Percentiles rank a stretch among this genome's conserved stretches.
Evolutionary conservation across 2,113 vertebrate species (phyloP).

Genomic region (Cebidichthys violaceus): DNA sequence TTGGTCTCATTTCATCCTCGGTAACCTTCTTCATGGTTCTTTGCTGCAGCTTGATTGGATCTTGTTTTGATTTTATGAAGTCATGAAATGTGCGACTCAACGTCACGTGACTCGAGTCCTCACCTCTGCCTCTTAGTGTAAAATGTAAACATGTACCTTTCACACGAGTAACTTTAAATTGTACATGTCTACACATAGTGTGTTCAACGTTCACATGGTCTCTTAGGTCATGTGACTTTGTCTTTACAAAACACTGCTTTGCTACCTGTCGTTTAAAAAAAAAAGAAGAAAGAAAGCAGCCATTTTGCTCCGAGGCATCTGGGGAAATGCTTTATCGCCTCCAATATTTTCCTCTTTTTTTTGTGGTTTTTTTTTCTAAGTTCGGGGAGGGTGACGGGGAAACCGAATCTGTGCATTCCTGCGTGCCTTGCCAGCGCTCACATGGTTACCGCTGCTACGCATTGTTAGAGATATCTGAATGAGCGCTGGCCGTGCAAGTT

Average conservation of each 20-base stretch:
- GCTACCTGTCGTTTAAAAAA: conserved; percentile 1
- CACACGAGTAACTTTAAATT: neutral
- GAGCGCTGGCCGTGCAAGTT: conserved; percentile 92
- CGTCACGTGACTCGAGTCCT: neutral
- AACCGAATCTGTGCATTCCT: conserved; percentile 94
- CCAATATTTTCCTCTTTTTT: conserved; percentile 33
- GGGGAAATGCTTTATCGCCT: conserved; percentile 48
- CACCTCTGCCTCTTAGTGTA: neutral
- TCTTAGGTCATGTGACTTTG: neutral
- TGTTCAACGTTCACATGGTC: neutral
- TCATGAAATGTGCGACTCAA: neutral
- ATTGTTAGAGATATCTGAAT: conserved; percentile 97
- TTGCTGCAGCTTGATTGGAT: neutral
- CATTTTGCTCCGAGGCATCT: conserved; percentile 19
- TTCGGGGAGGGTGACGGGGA: conserved; percentile 84
- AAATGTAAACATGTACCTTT: neutral
- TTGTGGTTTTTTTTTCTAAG: neutral
- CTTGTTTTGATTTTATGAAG: neutral
- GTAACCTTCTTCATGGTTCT: neutral
- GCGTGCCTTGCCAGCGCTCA: conserved; percentile 90
- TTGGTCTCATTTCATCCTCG: neutral
- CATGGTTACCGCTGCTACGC: conserved; percentile 93
- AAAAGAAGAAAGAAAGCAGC: neutral
- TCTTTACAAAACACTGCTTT: neutral
- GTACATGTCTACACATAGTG: accelerated